Evolutionary conservation across 2,113 vertebrate species (phyloP).

Genomic region (Trachemys scripta): DNA sequence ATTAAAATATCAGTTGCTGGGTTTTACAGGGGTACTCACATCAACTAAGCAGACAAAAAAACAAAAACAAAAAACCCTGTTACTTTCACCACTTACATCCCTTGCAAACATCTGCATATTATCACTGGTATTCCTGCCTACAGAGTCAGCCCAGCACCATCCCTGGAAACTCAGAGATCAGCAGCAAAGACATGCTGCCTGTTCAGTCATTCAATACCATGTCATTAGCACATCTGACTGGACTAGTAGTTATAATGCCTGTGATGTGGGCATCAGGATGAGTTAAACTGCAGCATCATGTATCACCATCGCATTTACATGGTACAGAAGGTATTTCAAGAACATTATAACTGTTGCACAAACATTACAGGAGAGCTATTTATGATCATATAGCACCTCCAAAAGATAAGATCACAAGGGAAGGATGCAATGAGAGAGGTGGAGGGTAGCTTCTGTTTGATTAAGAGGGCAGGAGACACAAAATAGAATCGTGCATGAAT

Average conservation of each 20-base stretch:
- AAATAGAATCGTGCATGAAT: background rate
- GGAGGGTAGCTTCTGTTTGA: background rate
- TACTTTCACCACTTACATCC: background rate
- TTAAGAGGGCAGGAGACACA: background rate
- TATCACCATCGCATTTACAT: background rate
- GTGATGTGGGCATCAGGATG: background rate
- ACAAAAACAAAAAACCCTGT: background rate
- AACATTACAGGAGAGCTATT: background rate
- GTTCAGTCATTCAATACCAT: background rate
- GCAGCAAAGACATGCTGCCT: fast-evolving
- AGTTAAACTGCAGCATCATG: background rate
- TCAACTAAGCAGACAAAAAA: background rate
- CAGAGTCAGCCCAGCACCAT: background rate
- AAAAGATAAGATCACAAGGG: background rate
- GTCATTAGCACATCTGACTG: fast-evolving
- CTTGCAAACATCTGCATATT: background rate
- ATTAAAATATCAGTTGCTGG: background rate
- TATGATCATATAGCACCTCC: background rate
- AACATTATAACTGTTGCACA: background rate
- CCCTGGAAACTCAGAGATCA: background rate
- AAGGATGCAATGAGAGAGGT: background rate
- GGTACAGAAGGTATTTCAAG: background rate
- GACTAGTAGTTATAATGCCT: background rate
- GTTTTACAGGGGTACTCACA: background rate
- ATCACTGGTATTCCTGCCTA: background rate